phyloP scores from a whole-genome alignment of 2,888 invertebrate species.

The Cacoxenus indagator region DNA sequence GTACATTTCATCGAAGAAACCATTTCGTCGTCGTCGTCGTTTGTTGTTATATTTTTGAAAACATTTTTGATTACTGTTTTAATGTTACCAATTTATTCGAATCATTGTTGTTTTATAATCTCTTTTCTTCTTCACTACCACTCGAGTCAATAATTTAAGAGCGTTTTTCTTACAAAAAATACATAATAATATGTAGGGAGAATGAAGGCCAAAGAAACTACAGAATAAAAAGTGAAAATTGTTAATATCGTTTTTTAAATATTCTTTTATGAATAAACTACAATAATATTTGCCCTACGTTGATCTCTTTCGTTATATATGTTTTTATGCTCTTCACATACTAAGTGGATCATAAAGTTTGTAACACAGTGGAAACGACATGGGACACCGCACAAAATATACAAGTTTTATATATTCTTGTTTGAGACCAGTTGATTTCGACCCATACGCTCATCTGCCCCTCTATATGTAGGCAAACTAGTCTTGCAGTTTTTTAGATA shows the following conservation, averaged over 20 bases:
- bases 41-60: slow-evolving; percentile 43
- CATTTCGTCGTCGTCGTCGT: slow-evolving; percentile 17
- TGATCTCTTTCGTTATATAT: too few species aligned
- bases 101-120: slow-evolving; percentile 56
- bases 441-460: too few species aligned
- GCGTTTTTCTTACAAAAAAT: slow-evolving; percentile 20
- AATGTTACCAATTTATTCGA: slow-evolving; percentile 57
- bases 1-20: slow-evolving; percentile 17
- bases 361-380: too few species aligned
- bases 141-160: slow-evolving; percentile 59
- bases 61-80: slow-evolving; percentile 49
- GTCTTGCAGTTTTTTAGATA: too few species aligned
- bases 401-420: too few species aligned
- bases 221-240: not conserved
- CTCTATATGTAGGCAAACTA: too few species aligned
- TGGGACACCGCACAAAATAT: too few species aligned
- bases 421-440: too few species aligned
- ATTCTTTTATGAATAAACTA: slow-evolving; percentile 9
- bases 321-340: too few species aligned
- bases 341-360: too few species aligned
- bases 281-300: too few species aligned
- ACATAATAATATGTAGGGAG: not conserved
- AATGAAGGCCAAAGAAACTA: not conserved
- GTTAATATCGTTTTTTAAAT: slow-evolving; percentile 17
- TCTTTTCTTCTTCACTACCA: slow-evolving; percentile 14